Base-by-base conservation (phyloP, 2,888 invertebrate genomes). In the Agrotis exclamationis region DNA sequence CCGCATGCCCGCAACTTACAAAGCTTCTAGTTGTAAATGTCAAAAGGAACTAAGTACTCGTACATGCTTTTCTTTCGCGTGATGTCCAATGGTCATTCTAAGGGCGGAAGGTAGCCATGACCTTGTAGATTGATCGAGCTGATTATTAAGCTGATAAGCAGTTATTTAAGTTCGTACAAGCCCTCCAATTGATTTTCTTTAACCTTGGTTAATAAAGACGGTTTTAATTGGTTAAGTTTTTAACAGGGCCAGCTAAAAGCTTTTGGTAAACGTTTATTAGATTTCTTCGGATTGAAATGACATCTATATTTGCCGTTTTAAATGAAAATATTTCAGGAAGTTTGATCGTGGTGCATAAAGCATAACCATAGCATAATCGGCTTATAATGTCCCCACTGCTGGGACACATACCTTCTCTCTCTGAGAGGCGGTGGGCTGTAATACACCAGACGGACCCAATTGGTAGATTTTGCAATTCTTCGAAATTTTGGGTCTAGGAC, bases 121-220 rank as follows among this genome's bases (percentile, higher is more conserved):
- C 78, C 70, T 78, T 70, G 54, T 63, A 63, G 70, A 70, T 70
- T n/a, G 47, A 76, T 70, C 63, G 51, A 66, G 62, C 65, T 57
- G 76, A 76, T 75, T 72, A 76, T 66, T 51, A 51, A 80, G 62
- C 65, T 57, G 76, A 76, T 75, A 63, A 72, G 39, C 45, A 50
- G 60, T 54, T 67, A 60, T 63, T 74, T 80, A 64, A 51, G 60
- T 51, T 47, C 39, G 62, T 33, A 54, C n/a, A 28, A 54, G 44
- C 53, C 58, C 62, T 79, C 57, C 5, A 48, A 74, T 74, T 63
- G 62, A 74, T 66, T 76, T 79, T 62, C 16, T 79, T 72, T 72
- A 45, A 44, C 74, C 74, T 72, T 79, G 79, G 45, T 2, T 33
- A 48, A 16, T 39, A 45, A 53, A 39, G 18, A 53, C 22, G 56